Evolutionary conservation across 2,797 vertebrate species (phyloP), one percentile per base, ranked within the genome.

Genomic region (Anableps anableps): DNA sequence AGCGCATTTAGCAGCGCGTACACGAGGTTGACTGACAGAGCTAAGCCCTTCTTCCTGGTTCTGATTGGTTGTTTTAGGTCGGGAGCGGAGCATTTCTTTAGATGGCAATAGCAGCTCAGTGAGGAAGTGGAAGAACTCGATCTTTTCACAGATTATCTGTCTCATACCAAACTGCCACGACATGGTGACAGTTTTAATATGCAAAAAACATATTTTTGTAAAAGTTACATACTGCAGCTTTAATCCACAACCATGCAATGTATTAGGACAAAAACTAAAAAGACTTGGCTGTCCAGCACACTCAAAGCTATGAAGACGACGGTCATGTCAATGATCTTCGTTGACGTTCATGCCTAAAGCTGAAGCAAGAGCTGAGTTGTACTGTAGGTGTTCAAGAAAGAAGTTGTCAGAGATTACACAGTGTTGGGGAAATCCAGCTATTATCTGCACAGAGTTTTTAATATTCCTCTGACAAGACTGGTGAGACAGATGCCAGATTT

Each of bases 361-460:
- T 81, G 72, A 79, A 70, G 83, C 41, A 14, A 71, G 79, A 72
- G 78, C 75, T 81, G 77, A 85, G 83, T 74, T 68, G 70, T 80
- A 9, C 72, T n/a, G 70, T 47, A 38, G 74, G 74, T 79, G 68
- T 84, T 76, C 8, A 29, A 74, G 66, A 64, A 55, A 80, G 13
- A 71, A 58, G 48, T 82, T 79, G 85, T 86, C 81, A 87, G 66
- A n/a, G 78, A 87, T 82, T 75, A 74, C 81, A 86, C 74, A 11
- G 75, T 74, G 78, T 80, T 7, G 84, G 91, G 89, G 87, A 92
- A 93, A 87, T 92, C 93, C 91, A 92, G 79, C 71, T 81, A 21
- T 80, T 80, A 78, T 72, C 50, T 60, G n/a, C 45, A 45, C 80
- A 76, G 70, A 88, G 78, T 82, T 90, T 29, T 80, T 50, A 87